These are phyloP conservation scores for Tenthredo mesomela DNA, from an alignment of 2,888 invertebrate genomes.

Conservation along the genomic window DNA sequence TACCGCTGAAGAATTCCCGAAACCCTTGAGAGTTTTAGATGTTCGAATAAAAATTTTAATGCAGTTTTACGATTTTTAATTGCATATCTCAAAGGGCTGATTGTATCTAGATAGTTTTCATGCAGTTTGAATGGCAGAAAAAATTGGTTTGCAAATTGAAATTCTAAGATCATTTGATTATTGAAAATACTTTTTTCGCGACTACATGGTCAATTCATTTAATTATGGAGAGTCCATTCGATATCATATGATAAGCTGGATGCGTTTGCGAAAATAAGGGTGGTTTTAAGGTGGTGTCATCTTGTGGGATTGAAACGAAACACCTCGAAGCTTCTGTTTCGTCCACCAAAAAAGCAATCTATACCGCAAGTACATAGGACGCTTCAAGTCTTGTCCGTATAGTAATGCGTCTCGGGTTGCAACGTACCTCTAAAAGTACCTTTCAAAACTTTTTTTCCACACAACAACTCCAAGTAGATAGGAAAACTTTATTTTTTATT, in stretches of 20 bases:
- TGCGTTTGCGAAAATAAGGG: background rate
- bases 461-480: constrained; percentile 4
- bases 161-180: background rate
- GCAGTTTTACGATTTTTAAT: background rate
- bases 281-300: background rate
- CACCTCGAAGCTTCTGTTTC: background rate
- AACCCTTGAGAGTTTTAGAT: background rate
- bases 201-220: background rate
- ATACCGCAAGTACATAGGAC: background rate
- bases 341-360: constrained; percentile 1
- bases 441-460: background rate
- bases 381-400: background rate
- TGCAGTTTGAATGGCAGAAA: background rate
- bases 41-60: background rate
- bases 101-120: background rate
- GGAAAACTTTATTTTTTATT: constrained; percentile 12
- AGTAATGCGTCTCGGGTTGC: constrained; percentile 15
- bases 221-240: background rate
- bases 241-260: background rate
- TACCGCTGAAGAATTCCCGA: background rate
- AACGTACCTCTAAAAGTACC: background rate
- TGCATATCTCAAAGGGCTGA: background rate
- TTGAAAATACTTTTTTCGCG: background rate
- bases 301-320: constrained; percentile 41
- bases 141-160: background rate